Base-by-base conservation (phyloP, 2,113 vertebrate genomes). In the Dromiciops gliroides region DNA sequence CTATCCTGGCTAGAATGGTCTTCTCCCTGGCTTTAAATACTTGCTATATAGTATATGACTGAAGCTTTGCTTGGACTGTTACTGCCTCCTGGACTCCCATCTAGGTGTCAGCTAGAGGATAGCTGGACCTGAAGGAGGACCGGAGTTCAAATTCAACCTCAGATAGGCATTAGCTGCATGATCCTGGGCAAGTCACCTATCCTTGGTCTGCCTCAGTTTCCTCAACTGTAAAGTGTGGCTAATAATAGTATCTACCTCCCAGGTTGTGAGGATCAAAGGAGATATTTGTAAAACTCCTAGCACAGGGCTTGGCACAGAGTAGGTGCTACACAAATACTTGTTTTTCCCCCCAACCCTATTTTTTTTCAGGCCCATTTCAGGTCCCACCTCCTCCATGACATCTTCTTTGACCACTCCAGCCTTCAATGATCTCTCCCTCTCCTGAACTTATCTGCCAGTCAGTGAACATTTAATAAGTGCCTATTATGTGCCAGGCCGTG, bases 331-430 rank as follows among this genome's bases (percentile, higher is more conserved):
- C 50, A 25, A 91, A 22, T 52, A 51, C 44, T 50, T 90, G 11
- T 53, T 90, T 6, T 92, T 93, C 11, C 89, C 89, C 52, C 91
- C 24, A 47, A 94, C 31, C 5, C 12, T n/a, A 89, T 5, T 48
- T 89, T 48, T 88, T 50, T 92, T 53, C 89, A 91, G 92, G 93
- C 92, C 24, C 83, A 94, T 56, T 92, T 3, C 90, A 12, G 31
- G 52, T 52, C 9, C 16, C 91, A 24, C 14, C 48, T 92, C 95
- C 90, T 92, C 48, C 11, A 50, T 48, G 49, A 93, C 75, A 90
- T 89, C 37, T 93, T 94, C 89, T 93, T 49, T 92, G 89, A 88
- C 8, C 93, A 83, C 51, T 90, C 19, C n/a, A 44, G 6, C 51
- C 10, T 89, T 89, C 37, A 51, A 28, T 92, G 50, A 92, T 51